These are phyloP conservation scores for Drosophila equinoxialis DNA, from an alignment of 1,140 invertebrate genomes.

Conservation along the genomic window DNA sequence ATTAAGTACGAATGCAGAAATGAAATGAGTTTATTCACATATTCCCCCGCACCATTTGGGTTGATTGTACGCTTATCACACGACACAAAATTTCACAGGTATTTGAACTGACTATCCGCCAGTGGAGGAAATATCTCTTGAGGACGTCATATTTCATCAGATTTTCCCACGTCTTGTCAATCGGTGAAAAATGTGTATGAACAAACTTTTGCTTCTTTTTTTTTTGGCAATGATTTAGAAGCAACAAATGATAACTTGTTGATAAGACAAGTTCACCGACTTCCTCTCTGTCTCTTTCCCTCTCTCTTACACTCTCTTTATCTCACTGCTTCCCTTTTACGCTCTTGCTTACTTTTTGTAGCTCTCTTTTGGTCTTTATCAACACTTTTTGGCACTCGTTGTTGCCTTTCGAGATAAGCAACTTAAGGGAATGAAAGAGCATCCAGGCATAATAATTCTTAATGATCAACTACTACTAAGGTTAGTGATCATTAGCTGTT, in stretches of 20 bases:
- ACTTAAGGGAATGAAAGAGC: too few relatives aligned
- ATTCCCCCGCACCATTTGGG: not conserved
- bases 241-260: constrained; percentile 30
- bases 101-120: constrained; percentile 35
- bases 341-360: not conserved
- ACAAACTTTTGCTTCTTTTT: not conserved
- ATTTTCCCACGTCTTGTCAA: constrained; percentile 25
- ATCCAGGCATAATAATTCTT: too few relatives aligned
- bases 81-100: constrained; percentile 24
- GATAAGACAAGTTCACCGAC: constrained; percentile 54
- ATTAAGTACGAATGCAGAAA: constrained; percentile 45
- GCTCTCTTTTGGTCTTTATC: constrained; percentile 33
- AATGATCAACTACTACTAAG: too few relatives aligned
- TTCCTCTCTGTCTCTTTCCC: not conserved
- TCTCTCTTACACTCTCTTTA: not conserved
- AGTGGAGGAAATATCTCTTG: not conserved
- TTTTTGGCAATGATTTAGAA: constrained; percentile 40
- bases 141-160: constrained; percentile 4
- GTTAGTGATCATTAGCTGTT: too few relatives aligned
- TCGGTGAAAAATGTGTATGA: constrained; percentile 1
- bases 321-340: not conserved
- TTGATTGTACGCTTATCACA: constrained; percentile 60
- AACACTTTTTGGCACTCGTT: constrained; percentile 25
- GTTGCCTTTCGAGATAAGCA: too few relatives aligned
- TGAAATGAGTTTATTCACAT: constrained; percentile 67